These are phyloP conservation scores for Ischnura elegans DNA, from an alignment of 2,888 invertebrate species.

Conservation along the genomic window DNA sequence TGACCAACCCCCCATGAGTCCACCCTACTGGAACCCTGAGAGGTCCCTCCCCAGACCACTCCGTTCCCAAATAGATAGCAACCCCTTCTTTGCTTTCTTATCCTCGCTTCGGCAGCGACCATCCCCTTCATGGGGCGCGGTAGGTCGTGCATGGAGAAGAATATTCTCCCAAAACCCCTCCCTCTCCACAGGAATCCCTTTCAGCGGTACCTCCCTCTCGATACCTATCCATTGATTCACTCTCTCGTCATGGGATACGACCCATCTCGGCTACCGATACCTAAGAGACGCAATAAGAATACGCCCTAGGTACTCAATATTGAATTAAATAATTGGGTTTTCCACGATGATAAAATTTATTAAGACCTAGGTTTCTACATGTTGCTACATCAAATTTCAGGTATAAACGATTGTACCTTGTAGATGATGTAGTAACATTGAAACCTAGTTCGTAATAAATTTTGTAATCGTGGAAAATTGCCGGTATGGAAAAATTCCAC, in stretches of 20 bases:
- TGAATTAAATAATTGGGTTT: too few species aligned
- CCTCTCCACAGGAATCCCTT: not conserved
- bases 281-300: too few species aligned
- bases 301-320: too few species aligned
- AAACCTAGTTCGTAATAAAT: too few species aligned
- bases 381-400: too few species aligned
- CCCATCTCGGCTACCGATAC: not conserved
- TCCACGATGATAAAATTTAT: too few species aligned
- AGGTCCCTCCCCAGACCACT: not conserved
- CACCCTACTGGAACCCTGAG: not conserved
- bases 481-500: too few species aligned
- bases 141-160: conserved; percentile 59
- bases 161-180: not conserved
- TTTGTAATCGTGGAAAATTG: too few species aligned
- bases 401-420: too few species aligned
- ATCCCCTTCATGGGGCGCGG: conserved; percentile 50
- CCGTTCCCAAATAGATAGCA: not conserved
- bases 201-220: not conserved
- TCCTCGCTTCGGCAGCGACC: too few species aligned
- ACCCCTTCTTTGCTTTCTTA: not conserved
- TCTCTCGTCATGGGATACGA: not conserved
- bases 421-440: too few species aligned
- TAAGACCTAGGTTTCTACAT: too few species aligned
- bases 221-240: not conserved
- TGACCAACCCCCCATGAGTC: not conserved